Evolutionary conservation across 2,888 invertebrate genomes (phyloP), one percentile per base, ranked within the genome.

Genomic region (Lysandra coridon): DNA sequence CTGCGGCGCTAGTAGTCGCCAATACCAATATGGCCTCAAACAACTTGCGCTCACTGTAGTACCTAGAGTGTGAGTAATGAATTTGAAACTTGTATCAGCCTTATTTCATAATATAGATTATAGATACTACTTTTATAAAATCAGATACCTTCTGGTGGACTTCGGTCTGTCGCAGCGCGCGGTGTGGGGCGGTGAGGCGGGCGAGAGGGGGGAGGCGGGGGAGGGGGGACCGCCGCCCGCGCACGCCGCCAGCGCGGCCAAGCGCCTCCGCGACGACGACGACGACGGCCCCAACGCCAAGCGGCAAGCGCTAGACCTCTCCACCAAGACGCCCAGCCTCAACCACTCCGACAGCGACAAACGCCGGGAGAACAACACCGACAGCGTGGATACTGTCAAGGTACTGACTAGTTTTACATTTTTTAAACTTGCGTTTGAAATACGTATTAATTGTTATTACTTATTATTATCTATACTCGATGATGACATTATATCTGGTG

Each of bases 81-180:
- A 49, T 49, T 10, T 23, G 23, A 10, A 10, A 49, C 49, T 49
- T 49, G 10, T 49, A 2, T 49, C 49, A 3, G 12, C 1, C 49
- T 49, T 49, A 49, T 12, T 49, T 49, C 44, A 44, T 44, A 2
- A 1, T 44, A 2, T 1, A 2, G 49, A 49, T 49, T 44, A 2
- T 1, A 2, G 49, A 49, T 49, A 49, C 49, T 10, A 49, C 10
- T 12, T 49, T 12, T 49, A 0, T 49, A 12, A 0, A 10, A 60
- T 77, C 85, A 96, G 97, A 85, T 97, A 96, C 90, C 94, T 97
- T 78, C 91, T 98, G 82, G 98, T 98, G 17, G 98, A 98, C 91
- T 98, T 98, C 95, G 98, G 98, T 0, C 94, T 98, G 82, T 98
- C 98, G 37, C 98, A 98, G 90, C 95, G 95, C 75, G 92, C 95